Conservation (phyloP, 1,140 invertebrate species). For the Triops cancriformis region DNA sequence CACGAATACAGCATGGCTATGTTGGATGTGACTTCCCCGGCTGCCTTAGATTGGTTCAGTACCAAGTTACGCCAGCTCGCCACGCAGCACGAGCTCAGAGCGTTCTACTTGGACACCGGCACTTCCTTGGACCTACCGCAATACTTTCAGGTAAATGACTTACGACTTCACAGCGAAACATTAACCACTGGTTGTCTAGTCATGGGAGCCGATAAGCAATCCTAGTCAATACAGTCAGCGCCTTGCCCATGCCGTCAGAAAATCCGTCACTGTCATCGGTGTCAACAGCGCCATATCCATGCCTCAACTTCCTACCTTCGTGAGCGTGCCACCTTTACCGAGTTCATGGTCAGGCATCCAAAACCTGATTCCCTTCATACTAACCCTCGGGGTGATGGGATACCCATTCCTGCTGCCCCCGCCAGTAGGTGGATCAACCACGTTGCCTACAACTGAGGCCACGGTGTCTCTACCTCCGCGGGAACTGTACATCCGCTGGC, state of each 20-base stretch:
- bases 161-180: conserved; percentile 43
- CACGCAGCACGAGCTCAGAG: conserved; percentile 67
- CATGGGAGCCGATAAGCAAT: not conserved
- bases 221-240: conserved; percentile 40
- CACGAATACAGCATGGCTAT: conserved; percentile 65
- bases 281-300: conserved; percentile 70
- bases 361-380: conserved; percentile 69
- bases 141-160: conserved; percentile 61
- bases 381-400: conserved; percentile 76
- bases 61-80: conserved; percentile 60
- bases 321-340: conserved; percentile 72
- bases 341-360: conserved; percentile 83
- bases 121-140: conserved; percentile 77
- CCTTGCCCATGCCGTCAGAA: conserved; percentile 39
- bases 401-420: conserved; percentile 89
- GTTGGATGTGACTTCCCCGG: conserved; percentile 73
- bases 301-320: conserved; percentile 74
- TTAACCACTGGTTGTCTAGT: conserved; percentile 52
- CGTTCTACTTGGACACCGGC: conserved; percentile 83
- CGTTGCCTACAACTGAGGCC: not conserved
- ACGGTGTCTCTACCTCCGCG: conserved; percentile 54
- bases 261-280: conserved; percentile 59
- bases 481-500: conserved; percentile 87
- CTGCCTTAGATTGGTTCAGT: conserved; percentile 67
- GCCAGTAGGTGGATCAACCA: conserved; percentile 68